Evolutionary conservation across 2,888 invertebrate species (phyloP), one percentile per base, ranked within the genome.

Genomic region (Andrena praecox): DNA sequence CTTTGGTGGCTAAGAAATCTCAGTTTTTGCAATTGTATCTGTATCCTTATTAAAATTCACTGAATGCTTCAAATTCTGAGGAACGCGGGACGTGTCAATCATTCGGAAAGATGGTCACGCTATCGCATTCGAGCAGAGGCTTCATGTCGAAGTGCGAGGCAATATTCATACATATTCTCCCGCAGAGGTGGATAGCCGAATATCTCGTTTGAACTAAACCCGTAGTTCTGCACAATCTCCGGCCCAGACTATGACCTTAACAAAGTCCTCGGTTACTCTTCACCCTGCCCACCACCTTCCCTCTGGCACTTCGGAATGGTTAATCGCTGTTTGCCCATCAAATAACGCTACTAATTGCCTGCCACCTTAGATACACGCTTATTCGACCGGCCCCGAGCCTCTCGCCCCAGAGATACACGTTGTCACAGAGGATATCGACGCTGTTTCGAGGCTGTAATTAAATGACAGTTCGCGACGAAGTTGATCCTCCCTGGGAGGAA

Each of bases 331-430:
- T 86, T 86, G 86, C 81, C 68, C 75, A 72, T 81, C 84, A 85
- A 86, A 85, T 85, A 86, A 86, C 83, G 71, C 63, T 63, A 64
- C 81, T 86, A 85, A 86, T 86, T 86, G 84, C 79, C 81, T 70
- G 73, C 67, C 72, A 70, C 81, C 71, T 76, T 56, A 60, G 73
- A 71, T 66, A 74, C 68, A 71, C 70, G 60, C 35, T 82, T 60
- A 62, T 72, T 82, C 66, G 69, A 20, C n/a, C 66, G 60, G 69
- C 63, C 63, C 54, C 67, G 35, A 48, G 27, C 56, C 27, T 33
- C 6, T 50, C 20, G 6, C 12, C 7, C 12, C 1, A 24, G 24
- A 48, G 35, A 50, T 63, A 42, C 54, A 16, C 63, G 12, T 52
- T 69, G 68, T 64, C 64, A 24, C 0, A 29, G 56, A 62, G 59